Evolutionary conservation across 2,888 invertebrate species (phyloP), one percentile per base, ranked within the genome.

Genomic region (Cephus runcator): DNA sequence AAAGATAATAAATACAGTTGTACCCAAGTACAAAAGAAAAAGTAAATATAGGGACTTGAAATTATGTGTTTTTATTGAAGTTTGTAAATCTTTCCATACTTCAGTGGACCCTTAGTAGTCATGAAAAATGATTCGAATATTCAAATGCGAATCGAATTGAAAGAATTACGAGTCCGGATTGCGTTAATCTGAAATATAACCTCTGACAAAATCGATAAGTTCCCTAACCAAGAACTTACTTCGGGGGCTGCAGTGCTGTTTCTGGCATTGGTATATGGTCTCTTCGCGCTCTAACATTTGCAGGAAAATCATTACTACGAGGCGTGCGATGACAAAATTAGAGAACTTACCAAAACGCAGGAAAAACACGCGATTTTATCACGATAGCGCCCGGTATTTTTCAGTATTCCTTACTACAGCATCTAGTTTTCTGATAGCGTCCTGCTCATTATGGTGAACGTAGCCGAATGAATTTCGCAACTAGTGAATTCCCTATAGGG

Each of bases 151-250:
- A 56, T 56, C 40, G 40, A 56, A 56, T 9, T 56, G 40, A 15
- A 23, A 56, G 23, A 56, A 23, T 56, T 56, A 56, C 40, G 40
- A 56, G 40, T 23, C 9, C 23, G 23, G 40, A 15, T 56, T 56
- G 40, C 15, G 6, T 56, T 56, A 56, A 15, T 56, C 40, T 56
- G 40, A 56, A 56, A 56, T 56, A 56, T 56, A 56, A 56, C 23
- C 40, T 56, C 40, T 56, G 40, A 23, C 40, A 23, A 33, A 33
- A 71, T 71, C 71, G 33, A 71, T 71, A 71, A 71, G 33, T 30
- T 31, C 71, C 71, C 71, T 71, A 71, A 71, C 71, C 71, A 71
- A 71, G 71, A 71, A 71, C 71, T 71, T 71, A 71, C 71, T 71
- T 71, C 31, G 71, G 71, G 33, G 31, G 33, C 31, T 71, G 71